A percentile compares a stretch with the other conserved stretches of the same genome.
Evolutionary conservation across 1,140 invertebrate genomes (phyloP).

Genomic region (Coenobita brevimanus): DNA sequence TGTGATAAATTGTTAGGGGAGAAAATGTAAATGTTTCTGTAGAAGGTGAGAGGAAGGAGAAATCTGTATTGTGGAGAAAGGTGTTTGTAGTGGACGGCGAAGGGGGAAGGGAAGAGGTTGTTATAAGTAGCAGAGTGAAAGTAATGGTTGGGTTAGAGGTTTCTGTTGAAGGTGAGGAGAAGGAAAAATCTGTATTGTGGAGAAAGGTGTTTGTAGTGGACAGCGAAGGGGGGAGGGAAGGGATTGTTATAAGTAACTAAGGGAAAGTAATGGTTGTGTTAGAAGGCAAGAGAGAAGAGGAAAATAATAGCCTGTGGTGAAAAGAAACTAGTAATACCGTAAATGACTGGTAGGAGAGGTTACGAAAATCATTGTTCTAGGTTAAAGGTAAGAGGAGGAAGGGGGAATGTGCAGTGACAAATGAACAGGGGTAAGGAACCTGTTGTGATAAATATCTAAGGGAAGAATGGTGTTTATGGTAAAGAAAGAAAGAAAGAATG

Average conservation of each 20-base stretch:
- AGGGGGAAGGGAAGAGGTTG: background rate
- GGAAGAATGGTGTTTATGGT: too few species aligned
- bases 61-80: background rate
- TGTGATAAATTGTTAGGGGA: background rate
- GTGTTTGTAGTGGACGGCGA: background rate
- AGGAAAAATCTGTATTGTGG: background rate
- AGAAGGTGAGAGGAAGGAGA: too few species aligned
- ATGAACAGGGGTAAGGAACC: too few species aligned
- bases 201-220: background rate
- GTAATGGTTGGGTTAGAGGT: too few species aligned
- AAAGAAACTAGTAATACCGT: background rate
- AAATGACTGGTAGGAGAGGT: background rate
- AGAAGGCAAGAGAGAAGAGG: constrained; percentile 1
- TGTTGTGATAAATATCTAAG: too few species aligned
- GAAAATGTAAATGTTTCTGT: background rate
- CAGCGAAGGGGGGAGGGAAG: constrained; percentile 14
- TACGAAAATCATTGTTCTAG: background rate
- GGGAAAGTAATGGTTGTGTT: too few species aligned
- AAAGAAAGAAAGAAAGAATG: too few species aligned
- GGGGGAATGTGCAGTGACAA: background rate
- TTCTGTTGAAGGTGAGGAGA: too few species aligned
- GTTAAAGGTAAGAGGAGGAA: background rate
- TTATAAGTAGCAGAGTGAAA: background rate
- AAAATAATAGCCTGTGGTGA: background rate
- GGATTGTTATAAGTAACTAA: too few species aligned